Percentiles rank a stretch among this genome's conserved stretches.
Evolutionary conservation across 2,888 invertebrate species (phyloP).

Genomic region (Dicyrtomina minuta): DNA sequence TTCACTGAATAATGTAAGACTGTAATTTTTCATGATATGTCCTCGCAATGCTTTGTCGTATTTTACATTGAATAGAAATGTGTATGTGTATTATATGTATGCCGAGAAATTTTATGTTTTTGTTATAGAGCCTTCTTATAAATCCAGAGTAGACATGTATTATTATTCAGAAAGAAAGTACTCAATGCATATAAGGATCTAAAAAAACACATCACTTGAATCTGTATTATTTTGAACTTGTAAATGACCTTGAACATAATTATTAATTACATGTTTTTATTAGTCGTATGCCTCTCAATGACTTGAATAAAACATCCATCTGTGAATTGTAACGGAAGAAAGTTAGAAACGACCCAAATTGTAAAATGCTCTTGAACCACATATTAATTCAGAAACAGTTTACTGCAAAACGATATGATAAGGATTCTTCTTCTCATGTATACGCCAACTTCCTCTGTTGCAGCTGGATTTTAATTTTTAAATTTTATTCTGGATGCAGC

Average conservation of each 20-base stretch:
- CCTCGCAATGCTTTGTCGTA: background rate
- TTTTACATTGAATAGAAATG: background rate
- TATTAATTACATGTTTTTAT: conserved; percentile 20
- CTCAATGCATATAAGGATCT: background rate
- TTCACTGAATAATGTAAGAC: conserved; percentile 8
- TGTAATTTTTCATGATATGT: background rate
- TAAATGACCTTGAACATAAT: conserved; percentile 23
- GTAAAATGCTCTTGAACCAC: conserved; percentile 22
- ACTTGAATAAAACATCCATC: conserved; percentile 22
- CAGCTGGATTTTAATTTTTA: no score
- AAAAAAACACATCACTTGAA: no score
- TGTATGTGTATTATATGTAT: no score
- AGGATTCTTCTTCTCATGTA: conserved; percentile 6
- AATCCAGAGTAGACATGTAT: background rate
- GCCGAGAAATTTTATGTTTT: no score
- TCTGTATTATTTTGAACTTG: background rate
- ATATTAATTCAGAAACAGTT: conserved; percentile 16
- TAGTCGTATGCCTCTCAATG: conserved; percentile 6
- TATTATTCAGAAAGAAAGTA: background rate
- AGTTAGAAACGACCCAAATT: conserved; percentile 18
- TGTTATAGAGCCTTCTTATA: background rate
- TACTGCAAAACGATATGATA: conserved; percentile 4
- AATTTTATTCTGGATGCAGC: conserved; percentile 14
- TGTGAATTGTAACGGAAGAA: background rate
- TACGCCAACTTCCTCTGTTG: background rate